Percentiles rank a stretch among this genome's conserved stretches.
Conservation (phyloP, 1,140 invertebrate species). For the Cherax destructor region DNA sequence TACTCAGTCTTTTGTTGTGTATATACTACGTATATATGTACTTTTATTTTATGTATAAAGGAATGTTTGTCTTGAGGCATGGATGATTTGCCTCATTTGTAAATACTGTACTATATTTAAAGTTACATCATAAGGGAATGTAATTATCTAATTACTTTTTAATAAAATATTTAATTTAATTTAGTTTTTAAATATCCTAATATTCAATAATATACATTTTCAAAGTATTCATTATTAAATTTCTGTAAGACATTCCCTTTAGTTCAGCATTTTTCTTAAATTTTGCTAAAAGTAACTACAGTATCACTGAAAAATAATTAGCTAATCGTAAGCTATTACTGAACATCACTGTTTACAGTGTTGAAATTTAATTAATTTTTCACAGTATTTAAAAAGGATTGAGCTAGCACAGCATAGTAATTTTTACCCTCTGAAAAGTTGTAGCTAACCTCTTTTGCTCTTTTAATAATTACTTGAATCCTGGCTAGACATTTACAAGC, state of each 20-base stretch:
- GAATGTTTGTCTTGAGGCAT: not conserved
- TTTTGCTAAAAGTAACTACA: not conserved
- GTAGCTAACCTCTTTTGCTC: no score
- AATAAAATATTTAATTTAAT: constrained; percentile 1
- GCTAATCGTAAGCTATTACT: no score
- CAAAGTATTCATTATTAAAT: not conserved
- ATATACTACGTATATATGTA: not conserved
- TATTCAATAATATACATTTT: not conserved
- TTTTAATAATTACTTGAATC: no score
- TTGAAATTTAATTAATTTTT: not conserved
- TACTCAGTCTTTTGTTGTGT: not conserved
- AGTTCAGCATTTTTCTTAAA: not conserved
- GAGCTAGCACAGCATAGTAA: not conserved
- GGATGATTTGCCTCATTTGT: not conserved
- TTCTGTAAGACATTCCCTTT: not conserved
- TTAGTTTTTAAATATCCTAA: constrained; percentile 15
- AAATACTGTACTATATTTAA: not conserved
- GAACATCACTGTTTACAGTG: no score
- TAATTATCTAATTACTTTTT: not conserved
- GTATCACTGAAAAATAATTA: no score
- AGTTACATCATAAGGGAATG: not conserved
- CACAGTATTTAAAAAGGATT: not conserved
- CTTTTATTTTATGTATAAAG: not conserved
- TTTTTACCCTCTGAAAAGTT: not conserved
- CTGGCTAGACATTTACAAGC: no score